Conservation (phyloP, 2,113 vertebrate species). For the Meleagris gallopavo region DNA sequence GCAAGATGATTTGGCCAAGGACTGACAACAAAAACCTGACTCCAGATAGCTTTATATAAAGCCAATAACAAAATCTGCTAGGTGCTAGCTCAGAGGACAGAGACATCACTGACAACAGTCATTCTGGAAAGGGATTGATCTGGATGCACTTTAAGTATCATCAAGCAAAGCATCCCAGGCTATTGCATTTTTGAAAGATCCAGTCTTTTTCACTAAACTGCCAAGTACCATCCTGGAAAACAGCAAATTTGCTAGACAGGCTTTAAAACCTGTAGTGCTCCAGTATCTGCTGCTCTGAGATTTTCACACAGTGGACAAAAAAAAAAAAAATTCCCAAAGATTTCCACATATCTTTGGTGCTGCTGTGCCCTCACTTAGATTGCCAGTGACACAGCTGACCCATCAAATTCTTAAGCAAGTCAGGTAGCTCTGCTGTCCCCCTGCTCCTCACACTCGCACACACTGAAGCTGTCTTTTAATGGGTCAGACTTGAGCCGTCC, state of each 20-base stretch:
- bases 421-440: rapidly evolving
- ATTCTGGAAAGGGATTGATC: background rate
- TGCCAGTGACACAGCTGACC: background rate
- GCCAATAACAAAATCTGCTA: background rate
- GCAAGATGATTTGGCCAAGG: background rate
- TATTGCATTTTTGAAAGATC: background rate
- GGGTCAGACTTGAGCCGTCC: background rate
- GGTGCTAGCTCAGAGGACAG: background rate
- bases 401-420: background rate
- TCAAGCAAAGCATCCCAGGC: background rate
- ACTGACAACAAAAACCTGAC: background rate
- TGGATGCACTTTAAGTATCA: background rate
- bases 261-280: background rate
- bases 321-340: background rate
- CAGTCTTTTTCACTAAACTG: background rate
- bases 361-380: background rate
- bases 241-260: background rate
- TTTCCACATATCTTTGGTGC: background rate
- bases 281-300: background rate
- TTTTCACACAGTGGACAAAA: background rate
- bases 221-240: background rate
- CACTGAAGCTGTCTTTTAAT: slow-evolving; percentile 10
- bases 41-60: background rate
- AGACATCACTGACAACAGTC: background rate
- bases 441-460: background rate